Base-by-base conservation (phyloP, 2,888 invertebrate species). In the Anarsia innoxiella region DNA sequence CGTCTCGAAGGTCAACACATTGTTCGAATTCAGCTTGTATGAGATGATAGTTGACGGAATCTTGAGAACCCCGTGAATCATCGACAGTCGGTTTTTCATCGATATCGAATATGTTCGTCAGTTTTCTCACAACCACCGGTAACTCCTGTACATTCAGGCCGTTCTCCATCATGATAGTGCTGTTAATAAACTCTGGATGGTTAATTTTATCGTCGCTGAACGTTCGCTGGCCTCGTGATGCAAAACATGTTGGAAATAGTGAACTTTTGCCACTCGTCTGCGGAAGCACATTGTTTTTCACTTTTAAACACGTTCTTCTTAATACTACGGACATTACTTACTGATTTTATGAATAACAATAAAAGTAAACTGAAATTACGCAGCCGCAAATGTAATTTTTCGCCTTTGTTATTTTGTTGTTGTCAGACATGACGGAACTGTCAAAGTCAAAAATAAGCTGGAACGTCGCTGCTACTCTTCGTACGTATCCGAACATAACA, bases 121-220 rank as follows among this genome's bases (percentile, higher is more conserved):
- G 54, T 58, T 76, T 87, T 37, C 87, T 80, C 14, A 92, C 86
- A 35, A 91, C 85, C 9, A 90, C 73, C 1, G 91, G 91, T 31
- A 92, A 76, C 61, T 92, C 92, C 51, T 89, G 88, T 12, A 92
- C 89, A 37, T 86, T 84, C n/a, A 80, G 69, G 2, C 90, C 91
- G 59, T 90, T 89, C 70, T 92, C 91, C 36, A 90, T 72, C 30
- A 92, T 63, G 39, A 91, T 87, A 6, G 87, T 87, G 45, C 75
- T 80, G 34, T 63, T 72, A 37, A 61, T 68, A 42, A 74, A 75
- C 44, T 78, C 76, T 33, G 67, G 63, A 47, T 58, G 62, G 25
- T 55, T 54, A 46, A 52, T 52, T 49, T 71, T 76, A 19, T 76
- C 73, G 44, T 78, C 78, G 51, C 68, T 62, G 34, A 61, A 63